These are phyloP conservation scores for Itoplectis maculator DNA, from an alignment of 2,888 invertebrate species.

Conservation along the genomic window DNA sequence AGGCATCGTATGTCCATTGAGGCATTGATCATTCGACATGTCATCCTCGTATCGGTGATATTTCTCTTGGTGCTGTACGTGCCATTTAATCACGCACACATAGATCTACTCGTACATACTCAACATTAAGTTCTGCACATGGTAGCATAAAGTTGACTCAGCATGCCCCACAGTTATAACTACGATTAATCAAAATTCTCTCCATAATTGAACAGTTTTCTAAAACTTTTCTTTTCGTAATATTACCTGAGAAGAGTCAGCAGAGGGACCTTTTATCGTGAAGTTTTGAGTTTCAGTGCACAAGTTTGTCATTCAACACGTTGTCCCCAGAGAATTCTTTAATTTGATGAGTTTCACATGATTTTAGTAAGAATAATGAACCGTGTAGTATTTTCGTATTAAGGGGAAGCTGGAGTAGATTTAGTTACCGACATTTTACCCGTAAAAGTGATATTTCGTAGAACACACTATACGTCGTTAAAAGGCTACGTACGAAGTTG, in stretches of 20 bases:
- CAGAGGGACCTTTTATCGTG: not conserved
- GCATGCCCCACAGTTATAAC: not conserved
- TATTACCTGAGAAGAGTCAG: conserved; percentile 10
- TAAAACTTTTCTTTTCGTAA: not conserved
- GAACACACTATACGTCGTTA: too few relatives aligned
- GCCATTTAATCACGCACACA: not conserved
- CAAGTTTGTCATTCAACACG: not conserved
- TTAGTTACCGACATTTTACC: too few relatives aligned
- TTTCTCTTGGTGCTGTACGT: not conserved
- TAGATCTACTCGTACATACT: not conserved
- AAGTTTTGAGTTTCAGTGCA: not conserved
- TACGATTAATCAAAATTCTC: not conserved
- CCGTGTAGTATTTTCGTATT: too few relatives aligned
- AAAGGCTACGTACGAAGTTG: too few relatives aligned
- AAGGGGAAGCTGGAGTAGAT: too few relatives aligned
- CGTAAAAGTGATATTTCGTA: too few relatives aligned
- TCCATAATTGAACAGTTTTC: not conserved
- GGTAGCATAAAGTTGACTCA: not conserved
- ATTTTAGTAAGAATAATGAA: not conserved
- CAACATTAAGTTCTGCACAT: not conserved
- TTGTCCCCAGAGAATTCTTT: not conserved
- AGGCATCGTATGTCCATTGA: not conserved
- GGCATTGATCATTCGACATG: not conserved
- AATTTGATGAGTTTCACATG: not conserved
- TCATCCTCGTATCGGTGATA: not conserved